phyloP scores from a whole-genome alignment of 2,113 vertebrate genomes.

The Vulpes ferrilata region DNA sequence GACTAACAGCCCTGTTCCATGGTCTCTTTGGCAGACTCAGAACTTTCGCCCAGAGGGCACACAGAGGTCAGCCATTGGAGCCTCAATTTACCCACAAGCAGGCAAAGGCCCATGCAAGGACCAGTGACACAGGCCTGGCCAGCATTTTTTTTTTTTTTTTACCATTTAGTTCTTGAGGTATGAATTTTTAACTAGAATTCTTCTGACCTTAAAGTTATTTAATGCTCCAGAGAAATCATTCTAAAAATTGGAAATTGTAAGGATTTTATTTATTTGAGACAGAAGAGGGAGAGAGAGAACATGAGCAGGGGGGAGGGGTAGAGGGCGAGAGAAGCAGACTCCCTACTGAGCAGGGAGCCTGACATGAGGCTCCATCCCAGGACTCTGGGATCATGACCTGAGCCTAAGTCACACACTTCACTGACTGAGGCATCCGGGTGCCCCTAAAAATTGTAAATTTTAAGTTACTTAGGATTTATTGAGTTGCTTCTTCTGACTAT shows the following conservation, averaged over 20 bases:
- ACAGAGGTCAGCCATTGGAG: neutral
- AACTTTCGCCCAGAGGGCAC: neutral
- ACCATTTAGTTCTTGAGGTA: neutral
- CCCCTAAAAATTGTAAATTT: neutral
- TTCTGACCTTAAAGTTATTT: neutral
- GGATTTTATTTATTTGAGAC: too few species aligned
- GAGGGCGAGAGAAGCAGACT: too few species aligned
- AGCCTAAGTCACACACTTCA: too few species aligned
- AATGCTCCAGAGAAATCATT: neutral
- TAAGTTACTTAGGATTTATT: neutral
- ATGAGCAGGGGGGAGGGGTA: too few species aligned
- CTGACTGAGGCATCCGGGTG: too few species aligned
- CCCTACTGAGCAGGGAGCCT: too few species aligned
- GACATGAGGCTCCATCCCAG: too few species aligned
- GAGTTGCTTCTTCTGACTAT: neutral
- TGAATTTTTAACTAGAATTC: neutral
- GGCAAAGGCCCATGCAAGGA: neutral
- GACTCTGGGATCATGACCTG: too few species aligned
- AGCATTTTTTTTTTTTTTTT: neutral
- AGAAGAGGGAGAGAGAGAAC: too few species aligned
- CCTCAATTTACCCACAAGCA: neutral
- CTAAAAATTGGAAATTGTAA: neutral
- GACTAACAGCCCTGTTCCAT: neutral
- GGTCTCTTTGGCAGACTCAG: neutral
- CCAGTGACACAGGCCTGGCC: rapidly evolving